These are phyloP conservation scores for Monodelphis domestica DNA, from an alignment of 2,797 vertebrate genomes.

Conservation along the genomic window DNA sequence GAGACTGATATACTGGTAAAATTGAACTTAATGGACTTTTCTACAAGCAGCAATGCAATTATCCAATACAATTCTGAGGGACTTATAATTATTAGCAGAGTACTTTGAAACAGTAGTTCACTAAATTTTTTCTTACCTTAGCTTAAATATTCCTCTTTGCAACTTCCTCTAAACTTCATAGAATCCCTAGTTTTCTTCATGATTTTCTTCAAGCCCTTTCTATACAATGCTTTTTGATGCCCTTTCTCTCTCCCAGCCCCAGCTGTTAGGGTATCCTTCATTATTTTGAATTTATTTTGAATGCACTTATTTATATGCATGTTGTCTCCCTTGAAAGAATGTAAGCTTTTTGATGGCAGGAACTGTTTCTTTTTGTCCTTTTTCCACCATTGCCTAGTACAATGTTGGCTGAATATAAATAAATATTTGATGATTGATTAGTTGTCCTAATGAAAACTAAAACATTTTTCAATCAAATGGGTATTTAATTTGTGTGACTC, in stretches of 20 bases:
- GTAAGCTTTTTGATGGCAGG: neutral
- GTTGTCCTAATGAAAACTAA: constrained; percentile 35
- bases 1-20: no score
- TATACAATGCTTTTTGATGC: no score
- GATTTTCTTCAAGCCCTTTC: neutral
- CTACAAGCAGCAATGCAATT: no score
- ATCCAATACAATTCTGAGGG: no score
- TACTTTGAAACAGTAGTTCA: neutral
- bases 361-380: neutral
- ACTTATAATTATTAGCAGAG: neutral
- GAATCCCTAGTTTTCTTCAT: neutral
- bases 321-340: neutral
- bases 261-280: neutral
- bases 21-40: no score
- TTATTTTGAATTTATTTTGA: neutral
- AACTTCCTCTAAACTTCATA: neutral
- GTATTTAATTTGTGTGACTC: neutral
- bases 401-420: constrained; percentile 3
- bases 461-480: constrained; percentile 17
- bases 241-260: neutral
- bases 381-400: neutral
- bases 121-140: neutral
- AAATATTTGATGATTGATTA: constrained; percentile 10
- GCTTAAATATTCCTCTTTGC: neutral
- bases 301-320: neutral